Conservation (phyloP, 2,888 invertebrate genomes). For the Seira ritae region DNA sequence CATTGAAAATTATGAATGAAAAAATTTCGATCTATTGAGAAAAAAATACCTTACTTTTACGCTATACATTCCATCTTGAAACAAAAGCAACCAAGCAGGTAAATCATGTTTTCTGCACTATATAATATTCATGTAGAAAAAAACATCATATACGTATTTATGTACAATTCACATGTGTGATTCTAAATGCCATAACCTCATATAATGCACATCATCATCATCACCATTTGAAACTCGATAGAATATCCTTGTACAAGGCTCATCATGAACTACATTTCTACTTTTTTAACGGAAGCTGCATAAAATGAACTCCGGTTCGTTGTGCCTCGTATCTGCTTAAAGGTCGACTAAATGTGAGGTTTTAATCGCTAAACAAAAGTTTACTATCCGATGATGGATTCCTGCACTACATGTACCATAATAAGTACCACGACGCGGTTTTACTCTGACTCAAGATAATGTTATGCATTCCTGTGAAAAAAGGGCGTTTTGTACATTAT, state of each 20-base stretch:
- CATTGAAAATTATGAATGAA: neutral
- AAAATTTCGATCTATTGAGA: neutral
- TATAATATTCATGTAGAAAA: conserved; percentile 7
- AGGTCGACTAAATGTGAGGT: conserved; percentile 53
- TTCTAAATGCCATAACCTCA: no score
- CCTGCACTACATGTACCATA: no score
- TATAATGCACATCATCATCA: neutral
- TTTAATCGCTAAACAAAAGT: no score
- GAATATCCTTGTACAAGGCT: conserved; percentile 32
- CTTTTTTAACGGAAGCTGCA: conserved; percentile 74
- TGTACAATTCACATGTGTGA: no score
- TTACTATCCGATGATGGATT: no score
- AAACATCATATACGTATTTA: neutral
- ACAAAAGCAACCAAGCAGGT: conserved; percentile 40
- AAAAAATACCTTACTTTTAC: neutral
- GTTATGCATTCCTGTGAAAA: no score
- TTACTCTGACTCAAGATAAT: no score
- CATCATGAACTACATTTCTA: conserved; percentile 73
- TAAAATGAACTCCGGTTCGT: conserved; percentile 73
- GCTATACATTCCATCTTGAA: neutral
- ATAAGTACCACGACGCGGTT: no score
- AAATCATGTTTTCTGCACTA: conserved; percentile 53
- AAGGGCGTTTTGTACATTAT: no score
- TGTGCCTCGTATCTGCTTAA: conserved; percentile 69
- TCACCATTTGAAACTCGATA: neutral